Conservation (phyloP, 2,113 vertebrate species). For the Cervus canadensis region DNA sequence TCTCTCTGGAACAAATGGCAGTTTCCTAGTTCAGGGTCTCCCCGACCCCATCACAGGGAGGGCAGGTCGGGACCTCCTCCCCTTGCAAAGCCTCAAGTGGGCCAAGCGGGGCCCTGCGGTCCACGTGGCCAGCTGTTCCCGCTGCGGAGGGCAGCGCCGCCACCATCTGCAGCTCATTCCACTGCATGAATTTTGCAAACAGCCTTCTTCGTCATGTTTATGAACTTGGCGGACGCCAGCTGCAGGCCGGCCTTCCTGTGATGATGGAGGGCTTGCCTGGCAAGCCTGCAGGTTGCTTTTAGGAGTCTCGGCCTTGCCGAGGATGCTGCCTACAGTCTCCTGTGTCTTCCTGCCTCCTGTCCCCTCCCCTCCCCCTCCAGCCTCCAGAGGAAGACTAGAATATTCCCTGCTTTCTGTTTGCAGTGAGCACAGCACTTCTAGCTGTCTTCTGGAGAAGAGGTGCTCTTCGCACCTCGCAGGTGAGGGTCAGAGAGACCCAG, state of each 20-base stretch:
- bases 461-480: not conserved
- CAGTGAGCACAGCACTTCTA: not conserved
- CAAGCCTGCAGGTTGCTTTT: conserved; percentile 41
- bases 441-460: not conserved
- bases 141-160: not conserved
- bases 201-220: conserved; percentile 69
- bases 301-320: not conserved
- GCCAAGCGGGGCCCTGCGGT: conserved; percentile 43
- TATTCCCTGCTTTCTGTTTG: not conserved
- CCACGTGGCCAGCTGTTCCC: conserved; percentile 71
- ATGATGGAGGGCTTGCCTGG: conserved; percentile 44
- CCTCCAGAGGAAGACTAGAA: not conserved
- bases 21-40: not conserved
- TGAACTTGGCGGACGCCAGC: not conserved
- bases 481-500: not conserved
- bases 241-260: conserved; percentile 52
- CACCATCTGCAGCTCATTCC: conserved; percentile 63
- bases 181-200: conserved; percentile 63
- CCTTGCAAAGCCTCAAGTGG: not conserved
- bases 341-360: not conserved
- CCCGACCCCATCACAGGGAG: not conserved
- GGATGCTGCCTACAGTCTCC: not conserved
- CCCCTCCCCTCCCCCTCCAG: not conserved
- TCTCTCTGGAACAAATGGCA: not conserved
- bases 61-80: not conserved